Conservation (phyloP, 2,113 vertebrate species). For the Scartelaos histophorus region DNA sequence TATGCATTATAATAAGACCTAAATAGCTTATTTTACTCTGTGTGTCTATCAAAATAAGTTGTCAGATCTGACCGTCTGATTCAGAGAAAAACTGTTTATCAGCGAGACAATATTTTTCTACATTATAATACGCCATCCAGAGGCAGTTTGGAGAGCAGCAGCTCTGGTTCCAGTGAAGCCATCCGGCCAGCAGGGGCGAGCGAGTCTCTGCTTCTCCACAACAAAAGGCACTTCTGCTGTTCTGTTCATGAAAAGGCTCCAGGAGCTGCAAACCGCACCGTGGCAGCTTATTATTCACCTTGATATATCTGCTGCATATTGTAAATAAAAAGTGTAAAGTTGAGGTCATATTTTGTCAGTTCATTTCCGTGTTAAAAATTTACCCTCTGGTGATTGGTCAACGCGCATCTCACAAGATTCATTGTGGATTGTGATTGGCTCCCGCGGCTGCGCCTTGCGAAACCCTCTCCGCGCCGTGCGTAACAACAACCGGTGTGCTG, state of each 20-base stretch:
- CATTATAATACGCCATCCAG: conserved; percentile 29
- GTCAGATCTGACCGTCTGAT: neutral
- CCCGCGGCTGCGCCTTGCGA: neutral
- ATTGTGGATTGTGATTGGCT: conserved; percentile 44
- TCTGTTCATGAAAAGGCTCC: neutral
- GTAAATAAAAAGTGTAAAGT: neutral
- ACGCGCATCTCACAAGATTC: accelerated
- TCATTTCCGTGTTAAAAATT: conserved; percentile 37
- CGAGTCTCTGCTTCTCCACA: neutral
- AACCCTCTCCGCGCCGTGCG: neutral
- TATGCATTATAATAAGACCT: neutral
- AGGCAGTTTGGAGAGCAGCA: conserved; percentile 13
- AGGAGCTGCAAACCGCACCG: neutral
- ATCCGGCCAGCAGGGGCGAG: conserved; percentile 47
- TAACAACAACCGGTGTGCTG: neutral
- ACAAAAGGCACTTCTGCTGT: neutral
- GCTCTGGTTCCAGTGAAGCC: neutral
- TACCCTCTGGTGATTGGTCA: conserved; percentile 34
- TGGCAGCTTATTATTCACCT: too few species aligned
- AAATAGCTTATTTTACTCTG: neutral
- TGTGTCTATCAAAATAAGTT: neutral
- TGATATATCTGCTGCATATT: neutral
- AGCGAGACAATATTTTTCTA: neutral
- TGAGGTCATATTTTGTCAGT: neutral
- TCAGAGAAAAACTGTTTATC: neutral